Evolutionary conservation across 2,113 vertebrate genomes (phyloP).

Genomic region (Ivindomyrus marchei): DNA sequence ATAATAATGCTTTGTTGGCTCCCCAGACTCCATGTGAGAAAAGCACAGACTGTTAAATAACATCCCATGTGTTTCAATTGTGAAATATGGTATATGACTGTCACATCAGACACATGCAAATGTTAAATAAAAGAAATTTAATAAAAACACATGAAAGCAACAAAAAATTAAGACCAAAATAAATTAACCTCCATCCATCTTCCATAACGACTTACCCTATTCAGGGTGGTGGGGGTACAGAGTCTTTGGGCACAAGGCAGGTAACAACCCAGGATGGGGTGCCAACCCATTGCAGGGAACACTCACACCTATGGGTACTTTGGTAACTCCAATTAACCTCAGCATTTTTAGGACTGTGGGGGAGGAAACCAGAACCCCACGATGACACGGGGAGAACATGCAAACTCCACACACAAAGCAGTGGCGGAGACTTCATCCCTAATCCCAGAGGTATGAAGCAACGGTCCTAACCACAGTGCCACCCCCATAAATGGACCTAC

Average conservation of each 20-base stretch:
- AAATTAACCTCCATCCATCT: background rate
- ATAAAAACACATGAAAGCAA: too few relatives aligned
- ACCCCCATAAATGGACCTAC: background rate
- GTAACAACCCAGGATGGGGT: too few relatives aligned
- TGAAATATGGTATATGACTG: background rate
- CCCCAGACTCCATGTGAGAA: background rate
- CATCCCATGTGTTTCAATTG: background rate
- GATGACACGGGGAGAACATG: too few relatives aligned
- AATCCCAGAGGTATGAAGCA: background rate
- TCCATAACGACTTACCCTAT: background rate
- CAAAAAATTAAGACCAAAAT: too few relatives aligned
- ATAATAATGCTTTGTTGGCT: background rate
- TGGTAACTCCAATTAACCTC: too few relatives aligned
- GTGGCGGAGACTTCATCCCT: background rate
- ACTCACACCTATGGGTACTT: too few relatives aligned
- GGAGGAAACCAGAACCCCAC: too few relatives aligned
- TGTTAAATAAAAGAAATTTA: too few relatives aligned
- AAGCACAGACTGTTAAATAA: background rate
- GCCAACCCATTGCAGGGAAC: too few relatives aligned
- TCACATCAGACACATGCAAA: background rate
- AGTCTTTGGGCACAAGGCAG: too few relatives aligned
- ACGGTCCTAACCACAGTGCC: background rate
- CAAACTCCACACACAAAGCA: background rate
- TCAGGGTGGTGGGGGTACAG: too few relatives aligned
- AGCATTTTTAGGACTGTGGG: too few relatives aligned